Base-by-base conservation (phyloP, 2,113 vertebrate genomes). In the Nesoenas mayeri region DNA sequence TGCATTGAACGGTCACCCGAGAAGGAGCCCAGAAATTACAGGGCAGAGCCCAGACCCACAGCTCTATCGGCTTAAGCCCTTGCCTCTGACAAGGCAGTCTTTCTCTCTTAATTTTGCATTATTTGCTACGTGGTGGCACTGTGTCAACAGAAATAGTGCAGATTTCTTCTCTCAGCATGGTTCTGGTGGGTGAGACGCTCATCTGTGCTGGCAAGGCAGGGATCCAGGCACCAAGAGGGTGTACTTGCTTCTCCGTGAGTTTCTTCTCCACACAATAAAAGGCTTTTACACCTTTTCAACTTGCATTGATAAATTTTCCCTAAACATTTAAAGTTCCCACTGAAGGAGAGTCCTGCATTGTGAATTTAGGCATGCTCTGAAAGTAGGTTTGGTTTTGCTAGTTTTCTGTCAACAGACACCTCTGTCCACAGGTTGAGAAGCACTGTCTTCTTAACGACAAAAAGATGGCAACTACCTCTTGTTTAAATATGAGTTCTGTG, bases 161-260 rank as follows among this genome's bases (percentile, higher is more conserved):
- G 40, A 12, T 71, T 87, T 74, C 21, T 44, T 64, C 22, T 60
- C 19, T 48, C 38, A 15, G 12, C 4, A 2, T 9, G 4, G 32
- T 16, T 32, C 65, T 67, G 17, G 5, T 5, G 0, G 13, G 1
- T 67, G 38, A 81, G 38, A 8, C 0, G 0, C 47, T 47, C 2
- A 0, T 21, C n/a, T 78, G n/a, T 3, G 2, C 15, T 20, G 9
- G 15, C 16, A 50, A 57, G 32, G 29, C 69, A 31, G 0, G 15
- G 53, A 66, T 67, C 29, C 34, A 24, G 60, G 26, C 42, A 48
- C 29, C 34, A 57, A 17, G 56, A n/a, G 32, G 15, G 5, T 26
- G 10, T 25, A 6, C 44, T 44, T 4, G 6, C 38, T 66, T 56
- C 60, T 64, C 44, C 42, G 38, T 10, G 17, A 50, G 32, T 7